A percentile compares a stretch with the other conserved stretches of the same genome.
These are phyloP conservation scores for Enteromius treurensis DNA, from an alignment of 2,797 vertebrate genomes.

Conservation along the genomic window DNA sequence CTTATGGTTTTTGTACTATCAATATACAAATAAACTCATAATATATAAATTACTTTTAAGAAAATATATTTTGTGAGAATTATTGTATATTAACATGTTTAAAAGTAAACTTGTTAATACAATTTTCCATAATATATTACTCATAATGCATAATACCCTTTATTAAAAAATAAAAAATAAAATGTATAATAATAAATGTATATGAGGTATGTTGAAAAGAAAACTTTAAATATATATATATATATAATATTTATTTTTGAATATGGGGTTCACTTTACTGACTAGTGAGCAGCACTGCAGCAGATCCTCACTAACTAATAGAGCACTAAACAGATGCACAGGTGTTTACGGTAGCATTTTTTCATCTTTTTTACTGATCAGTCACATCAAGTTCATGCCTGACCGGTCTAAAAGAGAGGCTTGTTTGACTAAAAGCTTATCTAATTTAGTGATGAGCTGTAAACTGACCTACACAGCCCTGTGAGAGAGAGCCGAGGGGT, in stretches of 20 bases:
- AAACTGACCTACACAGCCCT: slow-evolving; percentile 74
- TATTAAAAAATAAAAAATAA: no score
- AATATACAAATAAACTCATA: not conserved
- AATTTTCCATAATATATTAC: no score
- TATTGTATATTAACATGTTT: not conserved
- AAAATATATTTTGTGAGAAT: not conserved
- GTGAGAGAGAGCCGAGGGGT: slow-evolving; percentile 70
- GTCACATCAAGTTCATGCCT: slow-evolving; percentile 27
- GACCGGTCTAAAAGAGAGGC: slow-evolving; percentile 29
- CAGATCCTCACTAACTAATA: not conserved
- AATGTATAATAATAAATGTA: no score
- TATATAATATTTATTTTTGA: no score
- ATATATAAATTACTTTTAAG: not conserved
- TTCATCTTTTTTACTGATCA: not conserved
- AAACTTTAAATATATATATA: no score
- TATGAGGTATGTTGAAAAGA: no score
- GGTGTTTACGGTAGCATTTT: not conserved
- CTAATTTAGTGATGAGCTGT: slow-evolving; percentile 82
- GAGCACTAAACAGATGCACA: no score
- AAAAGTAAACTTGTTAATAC: no score
- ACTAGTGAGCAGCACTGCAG: no score
- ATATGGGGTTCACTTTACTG: not conserved
- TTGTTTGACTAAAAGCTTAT: slow-evolving; percentile 66
- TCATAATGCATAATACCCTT: no score
- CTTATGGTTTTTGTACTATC: no score